Conservation (phyloP, 2,888 invertebrate genomes). For the Beris chalybata region DNA sequence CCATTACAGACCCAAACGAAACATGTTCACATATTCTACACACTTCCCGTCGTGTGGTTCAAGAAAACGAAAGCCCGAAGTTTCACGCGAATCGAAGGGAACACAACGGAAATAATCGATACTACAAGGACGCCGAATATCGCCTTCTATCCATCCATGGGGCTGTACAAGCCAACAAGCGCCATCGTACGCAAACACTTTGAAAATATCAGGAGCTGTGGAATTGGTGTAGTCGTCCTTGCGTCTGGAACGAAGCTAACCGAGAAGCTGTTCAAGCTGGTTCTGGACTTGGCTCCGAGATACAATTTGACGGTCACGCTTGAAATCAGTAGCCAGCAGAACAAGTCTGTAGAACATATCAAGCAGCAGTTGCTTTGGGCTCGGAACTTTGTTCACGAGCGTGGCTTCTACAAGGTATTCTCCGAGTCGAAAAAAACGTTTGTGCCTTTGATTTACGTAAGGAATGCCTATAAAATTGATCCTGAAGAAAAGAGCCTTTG, state of each 20-base stretch:
- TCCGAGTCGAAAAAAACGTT: constrained; percentile 48
- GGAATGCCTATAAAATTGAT: constrained; percentile 64
- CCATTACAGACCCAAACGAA: constrained; percentile 42
- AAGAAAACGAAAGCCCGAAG: constrained; percentile 1
- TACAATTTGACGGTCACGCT: constrained; percentile 61
- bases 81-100: neutral
- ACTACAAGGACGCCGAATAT: constrained; percentile 42
- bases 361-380: constrained; percentile 55
- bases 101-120: constrained; percentile 6
- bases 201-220: constrained; percentile 61
- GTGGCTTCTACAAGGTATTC: constrained; percentile 52
- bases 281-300: constrained; percentile 56
- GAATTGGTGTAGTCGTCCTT: constrained; percentile 63
- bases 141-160: constrained; percentile 53
- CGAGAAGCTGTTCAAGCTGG: constrained; percentile 53
- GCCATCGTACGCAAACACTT: constrained; percentile 62
- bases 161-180: constrained; percentile 49
- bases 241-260: constrained; percentile 61
- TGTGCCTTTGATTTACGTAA: constrained; percentile 66
- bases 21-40: constrained; percentile 55
- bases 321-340: constrained; percentile 63
- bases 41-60: constrained; percentile 54
- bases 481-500: constrained; percentile 58
- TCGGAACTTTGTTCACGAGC: constrained; percentile 43
- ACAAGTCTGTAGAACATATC: constrained; percentile 58